Conservation (phyloP, 2,888 invertebrate genomes). For the Petrolisthes cinctipes region DNA sequence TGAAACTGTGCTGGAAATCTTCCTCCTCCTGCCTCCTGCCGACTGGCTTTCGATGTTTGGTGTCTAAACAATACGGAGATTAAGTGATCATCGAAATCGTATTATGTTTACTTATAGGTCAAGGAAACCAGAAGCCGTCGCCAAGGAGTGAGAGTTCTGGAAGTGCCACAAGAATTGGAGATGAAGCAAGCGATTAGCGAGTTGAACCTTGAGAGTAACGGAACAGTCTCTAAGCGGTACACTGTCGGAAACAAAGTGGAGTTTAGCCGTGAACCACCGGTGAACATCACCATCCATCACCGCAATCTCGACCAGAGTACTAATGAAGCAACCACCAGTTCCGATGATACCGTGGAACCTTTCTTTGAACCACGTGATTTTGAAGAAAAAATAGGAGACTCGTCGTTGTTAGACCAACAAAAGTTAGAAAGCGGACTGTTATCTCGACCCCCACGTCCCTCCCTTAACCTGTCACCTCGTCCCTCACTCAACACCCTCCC, state of each 20-base stretch:
- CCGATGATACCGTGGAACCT: background rate
- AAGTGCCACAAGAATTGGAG: background rate
- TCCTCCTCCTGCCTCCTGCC: conserved; percentile 3
- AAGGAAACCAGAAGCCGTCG: conserved; percentile 37
- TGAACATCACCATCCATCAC: conserved; percentile 27
- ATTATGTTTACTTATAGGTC: conserved; percentile 28
- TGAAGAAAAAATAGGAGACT: background rate
- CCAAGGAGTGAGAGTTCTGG: conserved; percentile 16
- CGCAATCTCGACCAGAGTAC: background rate
- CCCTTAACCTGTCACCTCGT: conserved; percentile 25
- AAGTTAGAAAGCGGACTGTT: conserved; percentile 15
- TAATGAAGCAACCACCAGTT: background rate
- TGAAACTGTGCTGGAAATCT: background rate
- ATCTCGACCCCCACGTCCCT: conserved; percentile 30
- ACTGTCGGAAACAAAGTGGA: conserved; percentile 43
- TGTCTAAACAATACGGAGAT: conserved; percentile 23
- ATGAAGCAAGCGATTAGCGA: conserved; percentile 45
- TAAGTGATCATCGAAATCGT: background rate
- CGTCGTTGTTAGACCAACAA: background rate
- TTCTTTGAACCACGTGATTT: background rate
- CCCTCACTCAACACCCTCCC: conserved; percentile 35
- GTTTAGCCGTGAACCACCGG: conserved; percentile 25
- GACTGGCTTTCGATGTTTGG: conserved; percentile 35
- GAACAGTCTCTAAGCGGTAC: conserved; percentile 31
- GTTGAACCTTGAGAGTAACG: conserved; percentile 21